A percentile compares a stretch with the other conserved stretches of the same genome.
Evolutionary conservation across 2,888 invertebrate species (phyloP).

Genomic region (Sinopyrophorus schimmeli): DNA sequence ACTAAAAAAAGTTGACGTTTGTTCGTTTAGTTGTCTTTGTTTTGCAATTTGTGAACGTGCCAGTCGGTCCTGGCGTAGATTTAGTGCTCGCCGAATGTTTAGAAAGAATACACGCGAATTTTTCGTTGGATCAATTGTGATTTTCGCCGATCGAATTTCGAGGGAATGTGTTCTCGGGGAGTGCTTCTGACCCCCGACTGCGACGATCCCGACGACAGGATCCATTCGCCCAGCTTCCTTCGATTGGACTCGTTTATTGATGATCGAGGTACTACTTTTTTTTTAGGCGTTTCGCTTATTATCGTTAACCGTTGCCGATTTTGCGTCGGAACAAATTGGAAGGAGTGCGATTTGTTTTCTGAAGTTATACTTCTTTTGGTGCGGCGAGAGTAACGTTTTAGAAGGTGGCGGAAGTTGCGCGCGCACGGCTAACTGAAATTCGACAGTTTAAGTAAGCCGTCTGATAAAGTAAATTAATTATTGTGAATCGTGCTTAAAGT

Average conservation of each 20-base stretch:
- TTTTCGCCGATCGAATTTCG: background rate
- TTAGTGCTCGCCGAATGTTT: conserved; percentile 17
- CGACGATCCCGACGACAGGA: conserved; percentile 38
- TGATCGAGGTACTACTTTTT: conserved; percentile 33
- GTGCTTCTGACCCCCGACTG: conserved; percentile 40
- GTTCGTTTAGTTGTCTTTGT: conserved; percentile 23
- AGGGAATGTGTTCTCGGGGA: conserved; percentile 49
- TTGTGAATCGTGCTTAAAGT: too few species aligned
- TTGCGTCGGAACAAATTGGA: background rate
- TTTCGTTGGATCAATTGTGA: background rate
- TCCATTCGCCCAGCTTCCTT: conserved; percentile 46
- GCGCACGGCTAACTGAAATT: too few species aligned
- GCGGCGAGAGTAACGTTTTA: background rate
- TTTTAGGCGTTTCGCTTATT: background rate
- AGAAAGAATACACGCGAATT: conserved; percentile 21
- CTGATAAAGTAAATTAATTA: too few species aligned
- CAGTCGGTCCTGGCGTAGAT: conserved; percentile 25
- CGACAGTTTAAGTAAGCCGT: too few species aligned
- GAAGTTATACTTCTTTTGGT: background rate
- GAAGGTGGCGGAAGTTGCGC: too few species aligned
- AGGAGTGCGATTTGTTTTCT: background rate
- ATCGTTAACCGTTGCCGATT: background rate
- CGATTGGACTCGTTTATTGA: conserved; percentile 50
- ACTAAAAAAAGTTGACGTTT: too few species aligned
- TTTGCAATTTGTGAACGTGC: conserved; percentile 25